A percentile compares a stretch with the other conserved stretches of the same genome.
phyloP scores from a whole-genome alignment of 2,888 invertebrate species.

The Antheraea assamensis region DNA sequence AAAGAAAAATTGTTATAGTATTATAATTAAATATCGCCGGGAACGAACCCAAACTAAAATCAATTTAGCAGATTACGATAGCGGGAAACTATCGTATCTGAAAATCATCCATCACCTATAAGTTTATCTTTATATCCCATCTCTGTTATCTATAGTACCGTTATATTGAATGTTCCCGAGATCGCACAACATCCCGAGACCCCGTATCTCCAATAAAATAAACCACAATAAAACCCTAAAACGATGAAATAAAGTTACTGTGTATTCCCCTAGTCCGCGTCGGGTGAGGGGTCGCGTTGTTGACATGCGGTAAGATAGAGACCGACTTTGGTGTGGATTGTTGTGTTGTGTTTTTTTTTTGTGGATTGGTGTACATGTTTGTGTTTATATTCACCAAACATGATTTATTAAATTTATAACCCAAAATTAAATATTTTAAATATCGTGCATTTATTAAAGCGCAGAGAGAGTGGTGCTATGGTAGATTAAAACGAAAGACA shows the following conservation, averaged over 20 bases:
- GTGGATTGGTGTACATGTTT: conserved; percentile 7
- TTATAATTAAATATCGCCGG: background rate
- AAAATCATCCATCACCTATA: conserved; percentile 17
- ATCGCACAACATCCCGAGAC: conserved; percentile 15
- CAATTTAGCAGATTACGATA: background rate
- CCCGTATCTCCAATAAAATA: conserved; percentile 30
- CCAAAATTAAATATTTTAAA: background rate
- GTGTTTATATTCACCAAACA: background rate
- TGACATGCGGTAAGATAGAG: conserved; percentile 13
- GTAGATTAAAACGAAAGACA: too few species aligned
- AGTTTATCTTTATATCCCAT: conserved; percentile 19
- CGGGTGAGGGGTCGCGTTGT: conserved; percentile 17
- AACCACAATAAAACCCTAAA: conserved; percentile 29
- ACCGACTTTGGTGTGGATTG: conserved; percentile 1
- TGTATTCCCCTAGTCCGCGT: conserved; percentile 16
- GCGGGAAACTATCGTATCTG: conserved; percentile 4
- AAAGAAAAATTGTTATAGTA: background rate
- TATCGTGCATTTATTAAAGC: too few species aligned
- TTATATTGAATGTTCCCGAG: conserved; percentile 13
- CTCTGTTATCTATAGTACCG: conserved; percentile 16
- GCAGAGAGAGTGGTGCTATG: too few species aligned
- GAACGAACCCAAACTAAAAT: background rate
- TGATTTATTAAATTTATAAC: background rate
- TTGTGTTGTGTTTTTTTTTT: too few species aligned
- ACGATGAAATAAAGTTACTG: conserved; percentile 28